A percentile compares a stretch with the other conserved stretches of the same genome.
phyloP scores from a whole-genome alignment of 2,113 vertebrate genomes.

The Mormyrus iriodes region DNA sequence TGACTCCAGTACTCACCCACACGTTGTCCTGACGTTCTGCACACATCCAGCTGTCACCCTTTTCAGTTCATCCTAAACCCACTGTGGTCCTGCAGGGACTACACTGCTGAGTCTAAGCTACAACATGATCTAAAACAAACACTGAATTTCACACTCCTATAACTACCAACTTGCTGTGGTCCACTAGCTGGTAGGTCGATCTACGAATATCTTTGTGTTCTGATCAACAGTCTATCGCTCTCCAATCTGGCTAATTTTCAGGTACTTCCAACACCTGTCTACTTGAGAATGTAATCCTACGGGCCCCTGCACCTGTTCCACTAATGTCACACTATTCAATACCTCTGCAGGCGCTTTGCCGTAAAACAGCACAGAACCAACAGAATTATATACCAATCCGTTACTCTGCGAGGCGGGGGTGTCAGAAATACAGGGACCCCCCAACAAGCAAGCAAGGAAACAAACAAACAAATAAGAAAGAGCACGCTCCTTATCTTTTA shows the following conservation, averaged over 20 bases:
- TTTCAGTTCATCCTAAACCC: background rate
- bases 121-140: background rate
- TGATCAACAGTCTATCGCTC: background rate
- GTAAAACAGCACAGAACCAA: background rate
- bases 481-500: too few relatives aligned
- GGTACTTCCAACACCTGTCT: background rate
- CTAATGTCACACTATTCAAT: background rate
- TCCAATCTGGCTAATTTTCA: background rate
- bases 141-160: background rate
- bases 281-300: background rate
- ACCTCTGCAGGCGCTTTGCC: background rate
- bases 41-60: background rate
- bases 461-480: too few relatives aligned
- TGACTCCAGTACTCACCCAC: background rate
- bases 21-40: background rate
- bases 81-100: background rate
- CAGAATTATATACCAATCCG: background rate
- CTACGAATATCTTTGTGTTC: background rate
- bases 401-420: too few relatives aligned
- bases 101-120: background rate
- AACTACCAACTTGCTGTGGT: background rate
- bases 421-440: background rate
- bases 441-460: too few relatives aligned
- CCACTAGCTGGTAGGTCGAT: background rate
- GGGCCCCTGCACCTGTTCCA: background rate